Evolutionary conservation across 1,140 invertebrate genomes (phyloP).

Genomic region (Condylostylus longicornis): DNA sequence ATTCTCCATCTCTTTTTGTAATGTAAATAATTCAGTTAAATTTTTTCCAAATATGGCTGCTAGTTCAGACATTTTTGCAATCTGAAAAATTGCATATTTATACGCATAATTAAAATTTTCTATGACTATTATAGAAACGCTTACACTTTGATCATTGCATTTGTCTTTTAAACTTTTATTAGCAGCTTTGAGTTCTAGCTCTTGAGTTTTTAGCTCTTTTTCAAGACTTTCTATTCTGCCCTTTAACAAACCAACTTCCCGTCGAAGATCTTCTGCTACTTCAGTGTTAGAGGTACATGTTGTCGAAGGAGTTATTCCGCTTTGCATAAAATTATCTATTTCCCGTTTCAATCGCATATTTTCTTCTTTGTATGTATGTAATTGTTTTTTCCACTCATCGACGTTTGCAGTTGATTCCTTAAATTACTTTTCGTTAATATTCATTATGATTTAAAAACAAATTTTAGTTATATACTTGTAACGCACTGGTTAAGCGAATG

Average conservation of each 20-base stretch:
- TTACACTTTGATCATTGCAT: constrained; percentile 28
- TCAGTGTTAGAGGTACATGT: constrained; percentile 12
- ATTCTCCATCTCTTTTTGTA: constrained; percentile 43
- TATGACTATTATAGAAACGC: constrained; percentile 2
- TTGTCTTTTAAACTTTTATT: constrained; percentile 28
- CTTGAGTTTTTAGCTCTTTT: constrained; percentile 27
- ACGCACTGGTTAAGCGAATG: constrained; percentile 77
- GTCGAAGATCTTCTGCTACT: constrained; percentile 26
- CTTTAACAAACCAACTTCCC: constrained; percentile 26
- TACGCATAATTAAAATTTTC: background rate
- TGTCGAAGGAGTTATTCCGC: constrained; percentile 8
- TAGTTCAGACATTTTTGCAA: constrained; percentile 26
- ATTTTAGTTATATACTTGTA: constrained; percentile 42
- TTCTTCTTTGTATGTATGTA: constrained; percentile 92
- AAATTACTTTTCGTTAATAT: too few relatives aligned
- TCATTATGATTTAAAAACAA: background rate
- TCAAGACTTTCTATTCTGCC: constrained; percentile 27
- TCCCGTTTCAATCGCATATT: constrained; percentile 67
- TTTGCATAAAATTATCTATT: constrained; percentile 23
- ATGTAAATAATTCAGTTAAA: constrained; percentile 21
- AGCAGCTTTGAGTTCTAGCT: constrained; percentile 28
- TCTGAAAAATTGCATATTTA: constrained; percentile 11
- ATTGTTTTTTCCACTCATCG: constrained; percentile 94
- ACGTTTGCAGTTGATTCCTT: constrained; percentile 90
- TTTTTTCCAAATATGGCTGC: constrained; percentile 27